Base-by-base conservation (phyloP, 2,888 invertebrate genomes). In the Xylota segnis region DNA sequence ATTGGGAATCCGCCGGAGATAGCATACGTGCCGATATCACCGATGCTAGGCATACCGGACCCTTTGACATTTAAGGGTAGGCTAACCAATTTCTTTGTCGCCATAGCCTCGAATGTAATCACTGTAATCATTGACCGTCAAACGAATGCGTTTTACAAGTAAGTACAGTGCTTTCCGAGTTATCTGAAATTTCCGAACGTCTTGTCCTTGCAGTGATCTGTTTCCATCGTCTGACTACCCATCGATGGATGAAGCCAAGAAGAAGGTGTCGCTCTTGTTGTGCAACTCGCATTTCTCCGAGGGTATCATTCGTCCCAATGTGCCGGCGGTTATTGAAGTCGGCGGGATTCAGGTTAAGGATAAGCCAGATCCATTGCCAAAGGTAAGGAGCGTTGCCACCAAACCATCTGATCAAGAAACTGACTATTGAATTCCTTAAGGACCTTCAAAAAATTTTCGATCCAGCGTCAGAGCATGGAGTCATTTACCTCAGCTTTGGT, bases 271-370 rank as follows among this genome's bases (percentile, higher is more conserved):
- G 0, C 37, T 92, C 16, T 79, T 90, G 0, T 89, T 92, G 40
- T 89, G 89, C 45, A 91, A 91, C 50, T 87, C 88, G 34, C 92
- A 92, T 58, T 90, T 91, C 27, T 90, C 90, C 50, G 90, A 92
- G 32, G 91, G 91, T 2, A 89, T 89, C 1, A 88, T 92, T 2
- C 88, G 90, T 32, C 91, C 92, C 3, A 88, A 89, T 82, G 90
- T 92, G 0, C 92, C 92, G 0, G 90, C 88, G 0, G 0, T 92
- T 0, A 70, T 92, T 10, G 91, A 92, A 87, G 89, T 92, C 40
- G 92, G 92, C 5, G 92, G 92, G 37, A 90, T 92, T 18, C 92
- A 92, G 87, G 88, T 92, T n/a, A 92, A 92, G 68, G 87, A 88
- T 0, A 90, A 88, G 23, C 89, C 91, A 0, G 88, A 90, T 78